Conservation (phyloP, 2,113 vertebrate species). For the Pygoscelis antarcticus region DNA sequence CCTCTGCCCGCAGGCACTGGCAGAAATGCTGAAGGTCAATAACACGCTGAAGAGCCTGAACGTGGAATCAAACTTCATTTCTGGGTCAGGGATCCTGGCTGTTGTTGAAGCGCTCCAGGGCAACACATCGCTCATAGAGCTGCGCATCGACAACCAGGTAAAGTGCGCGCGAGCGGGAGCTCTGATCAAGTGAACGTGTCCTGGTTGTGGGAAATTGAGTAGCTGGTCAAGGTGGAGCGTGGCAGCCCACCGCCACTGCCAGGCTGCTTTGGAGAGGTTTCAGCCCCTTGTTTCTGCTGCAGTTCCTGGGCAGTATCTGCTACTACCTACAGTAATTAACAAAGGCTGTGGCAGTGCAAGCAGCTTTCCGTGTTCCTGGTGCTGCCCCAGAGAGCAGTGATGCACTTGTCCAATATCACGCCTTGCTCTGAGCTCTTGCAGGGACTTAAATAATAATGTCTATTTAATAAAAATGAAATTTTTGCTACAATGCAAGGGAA, state of each 20-base stretch:
- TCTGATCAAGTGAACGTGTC: accelerated
- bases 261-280: not conserved
- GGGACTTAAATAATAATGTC: not conserved
- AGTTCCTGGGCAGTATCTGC: not conserved
- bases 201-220: accelerated
- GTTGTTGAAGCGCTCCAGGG: constrained; percentile 86
- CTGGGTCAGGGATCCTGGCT: constrained; percentile 87
- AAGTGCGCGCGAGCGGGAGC: accelerated
- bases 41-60: constrained; percentile 90
- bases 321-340: not conserved
- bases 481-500: not conserved
- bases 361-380: not conserved
- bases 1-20: constrained; percentile 83
- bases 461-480: not conserved
- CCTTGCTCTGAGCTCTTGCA: not conserved
- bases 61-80: constrained; percentile 98
- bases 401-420: not conserved
- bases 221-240: no score
- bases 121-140: constrained; percentile 88
- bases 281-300: not conserved
- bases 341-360: not conserved
- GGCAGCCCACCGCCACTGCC: not conserved
- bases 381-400: not conserved
- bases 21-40: constrained; percentile 94
- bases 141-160: constrained; percentile 99